These are phyloP conservation scores for Synergus japonicus DNA, from an alignment of 2,888 invertebrate genomes.

Conservation along the genomic window DNA sequence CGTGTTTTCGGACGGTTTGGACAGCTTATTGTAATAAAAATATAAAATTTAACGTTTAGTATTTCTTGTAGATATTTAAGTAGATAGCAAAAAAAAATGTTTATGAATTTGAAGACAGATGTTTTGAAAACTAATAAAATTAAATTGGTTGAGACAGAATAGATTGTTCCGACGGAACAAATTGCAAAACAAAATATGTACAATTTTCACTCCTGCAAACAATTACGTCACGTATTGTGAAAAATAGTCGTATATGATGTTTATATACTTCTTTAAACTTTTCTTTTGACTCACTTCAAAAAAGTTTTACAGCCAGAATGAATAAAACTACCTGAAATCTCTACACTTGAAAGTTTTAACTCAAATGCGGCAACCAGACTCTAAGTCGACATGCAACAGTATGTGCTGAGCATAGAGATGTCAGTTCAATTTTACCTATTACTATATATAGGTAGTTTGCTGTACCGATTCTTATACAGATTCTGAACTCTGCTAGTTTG, in stretches of 20 bases:
- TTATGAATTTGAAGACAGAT: too few species aligned
- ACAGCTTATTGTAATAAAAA: too few species aligned
- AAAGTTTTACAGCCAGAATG: neutral
- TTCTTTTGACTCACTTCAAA: neutral
- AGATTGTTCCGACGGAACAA: too few species aligned
- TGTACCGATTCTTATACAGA: slow-evolving; percentile 30
- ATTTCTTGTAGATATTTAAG: too few species aligned
- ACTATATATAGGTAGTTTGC: slow-evolving; percentile 18
- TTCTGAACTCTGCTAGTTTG: slow-evolving; percentile 23
- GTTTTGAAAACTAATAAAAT: too few species aligned
- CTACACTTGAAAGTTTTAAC: slow-evolving; percentile 16
- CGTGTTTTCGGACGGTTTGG: too few species aligned
- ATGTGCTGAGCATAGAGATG: slow-evolving; percentile 36
- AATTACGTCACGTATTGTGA: too few species aligned
- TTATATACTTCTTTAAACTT: neutral
- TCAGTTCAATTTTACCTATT: slow-evolving; percentile 7
- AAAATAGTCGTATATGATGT: neutral
- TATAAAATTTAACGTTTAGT: too few species aligned
- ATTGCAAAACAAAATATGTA: too few species aligned
- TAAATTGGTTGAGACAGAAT: too few species aligned
- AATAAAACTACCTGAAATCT: neutral
- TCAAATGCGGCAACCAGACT: slow-evolving; percentile 15
- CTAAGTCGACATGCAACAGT: slow-evolving; percentile 20
- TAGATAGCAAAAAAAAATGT: too few species aligned
- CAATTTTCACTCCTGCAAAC: too few species aligned